phyloP scores from a whole-genome alignment of 2,797 vertebrate genomes.

The Arrhamphus sclerolepis region DNA sequence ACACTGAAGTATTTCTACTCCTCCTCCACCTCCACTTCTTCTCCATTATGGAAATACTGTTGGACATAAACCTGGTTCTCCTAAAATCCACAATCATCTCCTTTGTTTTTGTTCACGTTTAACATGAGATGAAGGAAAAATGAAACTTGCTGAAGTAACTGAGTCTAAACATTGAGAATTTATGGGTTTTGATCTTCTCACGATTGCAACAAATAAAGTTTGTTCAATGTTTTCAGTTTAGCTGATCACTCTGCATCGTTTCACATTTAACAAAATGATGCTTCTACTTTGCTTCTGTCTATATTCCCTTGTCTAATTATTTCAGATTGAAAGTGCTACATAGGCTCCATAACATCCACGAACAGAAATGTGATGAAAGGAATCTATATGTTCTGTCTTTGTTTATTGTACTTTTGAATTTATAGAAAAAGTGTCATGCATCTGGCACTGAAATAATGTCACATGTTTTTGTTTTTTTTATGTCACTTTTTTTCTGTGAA shows the following conservation, averaged over 20 bases:
- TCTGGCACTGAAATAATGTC: constrained; percentile 29
- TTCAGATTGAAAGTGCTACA: neutral
- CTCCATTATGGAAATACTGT: no score
- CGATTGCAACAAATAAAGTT: no score
- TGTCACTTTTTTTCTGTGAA: constrained; percentile 28
- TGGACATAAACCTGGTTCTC: no score
- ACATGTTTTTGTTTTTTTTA: constrained; percentile 13
- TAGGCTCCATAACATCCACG: neutral
- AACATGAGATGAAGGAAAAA: no score
- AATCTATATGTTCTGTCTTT: neutral
- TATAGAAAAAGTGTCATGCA: neutral
- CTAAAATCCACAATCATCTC: no score
- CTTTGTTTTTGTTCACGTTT: no score
- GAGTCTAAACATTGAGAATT: no score
- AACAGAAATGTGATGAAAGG: neutral
- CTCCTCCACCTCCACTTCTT: no score
- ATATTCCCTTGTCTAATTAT: neutral
- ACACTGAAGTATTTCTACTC: no score
- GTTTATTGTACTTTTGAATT: neutral
- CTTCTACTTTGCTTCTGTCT: neutral
- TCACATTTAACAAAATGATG: neutral
- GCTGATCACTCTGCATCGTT: neutral
- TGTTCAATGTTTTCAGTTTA: neutral
- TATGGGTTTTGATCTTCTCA: no score
- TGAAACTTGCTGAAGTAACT: no score